Percentiles rank a stretch among this genome's conserved stretches.
These are phyloP conservation scores for Leptatherina wallacei DNA, from an alignment of 2,797 vertebrate species.

Conservation along the genomic window DNA sequence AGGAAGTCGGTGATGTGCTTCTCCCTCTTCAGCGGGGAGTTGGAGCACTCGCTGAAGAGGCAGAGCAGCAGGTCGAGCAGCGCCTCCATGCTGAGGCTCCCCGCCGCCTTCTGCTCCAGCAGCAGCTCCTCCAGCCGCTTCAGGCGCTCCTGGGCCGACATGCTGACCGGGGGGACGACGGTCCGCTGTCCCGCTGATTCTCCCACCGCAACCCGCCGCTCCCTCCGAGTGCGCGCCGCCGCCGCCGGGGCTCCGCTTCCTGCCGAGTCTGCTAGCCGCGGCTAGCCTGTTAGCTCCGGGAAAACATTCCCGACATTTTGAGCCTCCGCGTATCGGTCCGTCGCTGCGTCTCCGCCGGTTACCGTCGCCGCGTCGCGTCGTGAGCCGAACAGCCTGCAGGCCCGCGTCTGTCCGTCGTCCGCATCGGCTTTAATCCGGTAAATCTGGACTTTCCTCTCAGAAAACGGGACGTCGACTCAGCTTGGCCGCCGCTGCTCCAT, in stretches of 20 bases:
- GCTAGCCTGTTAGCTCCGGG: slow-evolving; percentile 74
- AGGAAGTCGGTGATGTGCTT: slow-evolving; percentile 95
- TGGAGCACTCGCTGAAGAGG: slow-evolving; percentile 89
- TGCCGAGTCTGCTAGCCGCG: slow-evolving; percentile 56
- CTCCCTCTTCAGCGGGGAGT: slow-evolving; percentile 89
- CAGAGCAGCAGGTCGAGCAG: slow-evolving; percentile 94
- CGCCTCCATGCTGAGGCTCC: slow-evolving; percentile 90
- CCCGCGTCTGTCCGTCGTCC: slow-evolving; percentile 45
- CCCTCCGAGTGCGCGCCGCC: slow-evolving; percentile 20
- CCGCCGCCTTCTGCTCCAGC: slow-evolving; percentile 84
- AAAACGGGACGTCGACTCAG: slow-evolving; percentile 69
- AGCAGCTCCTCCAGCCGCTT: slow-evolving; percentile 95
- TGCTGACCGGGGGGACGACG: slow-evolving; percentile 62
- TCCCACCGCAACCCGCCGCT: slow-evolving; percentile 1
- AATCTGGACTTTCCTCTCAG: slow-evolving; percentile 77
- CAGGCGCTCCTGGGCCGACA: slow-evolving; percentile 95
- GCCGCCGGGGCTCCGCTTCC: slow-evolving; percentile 49
- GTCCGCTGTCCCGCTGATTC: background rate
- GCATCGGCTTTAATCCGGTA: slow-evolving; percentile 76
- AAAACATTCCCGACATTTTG: slow-evolving; percentile 76
- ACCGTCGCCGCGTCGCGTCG: slow-evolving; percentile 32
- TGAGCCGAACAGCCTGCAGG: slow-evolving; percentile 49
- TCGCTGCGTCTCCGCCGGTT: slow-evolving; percentile 17
- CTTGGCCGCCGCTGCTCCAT: slow-evolving; percentile 67
- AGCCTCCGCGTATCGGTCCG: background rate